Conservation (phyloP, 2,888 invertebrate species). For the Troilus luridus region DNA sequence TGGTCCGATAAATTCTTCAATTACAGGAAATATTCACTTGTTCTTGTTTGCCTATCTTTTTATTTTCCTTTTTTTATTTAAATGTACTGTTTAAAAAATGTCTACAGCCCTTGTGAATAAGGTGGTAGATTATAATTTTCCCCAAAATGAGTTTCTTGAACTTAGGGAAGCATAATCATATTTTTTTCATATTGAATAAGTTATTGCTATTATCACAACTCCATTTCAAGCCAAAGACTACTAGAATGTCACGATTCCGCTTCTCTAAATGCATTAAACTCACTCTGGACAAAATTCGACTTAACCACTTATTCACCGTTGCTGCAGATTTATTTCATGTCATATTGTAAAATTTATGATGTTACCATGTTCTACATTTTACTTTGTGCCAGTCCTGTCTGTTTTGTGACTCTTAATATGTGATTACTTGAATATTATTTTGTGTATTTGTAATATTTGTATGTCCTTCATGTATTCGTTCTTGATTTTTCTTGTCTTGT, state of each 20-base stretch:
- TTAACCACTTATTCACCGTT: no score
- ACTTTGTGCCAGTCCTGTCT: background rate
- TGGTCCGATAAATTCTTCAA: no score
- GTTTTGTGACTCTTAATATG: background rate
- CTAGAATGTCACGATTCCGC: no score
- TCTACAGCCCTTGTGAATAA: no score
- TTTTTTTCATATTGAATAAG: no score
- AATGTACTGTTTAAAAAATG: background rate
- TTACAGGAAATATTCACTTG: background rate
- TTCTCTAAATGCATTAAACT: no score
- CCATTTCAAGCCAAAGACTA: no score
- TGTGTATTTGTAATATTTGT: background rate
- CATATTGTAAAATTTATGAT: background rate
- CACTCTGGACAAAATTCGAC: no score
- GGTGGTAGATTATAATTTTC: no score
- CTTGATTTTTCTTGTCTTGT: background rate
- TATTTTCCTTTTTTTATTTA: background rate
- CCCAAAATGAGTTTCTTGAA: no score
- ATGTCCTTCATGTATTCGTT: background rate
- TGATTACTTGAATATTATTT: background rate
- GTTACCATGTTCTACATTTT: background rate
- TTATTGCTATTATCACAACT: no score
- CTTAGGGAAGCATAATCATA: no score
- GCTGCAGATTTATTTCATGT: background rate
- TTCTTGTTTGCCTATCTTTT: background rate